Base-by-base conservation (phyloP, 1,140 invertebrate species). In the Metaphire vulgaris region DNA sequence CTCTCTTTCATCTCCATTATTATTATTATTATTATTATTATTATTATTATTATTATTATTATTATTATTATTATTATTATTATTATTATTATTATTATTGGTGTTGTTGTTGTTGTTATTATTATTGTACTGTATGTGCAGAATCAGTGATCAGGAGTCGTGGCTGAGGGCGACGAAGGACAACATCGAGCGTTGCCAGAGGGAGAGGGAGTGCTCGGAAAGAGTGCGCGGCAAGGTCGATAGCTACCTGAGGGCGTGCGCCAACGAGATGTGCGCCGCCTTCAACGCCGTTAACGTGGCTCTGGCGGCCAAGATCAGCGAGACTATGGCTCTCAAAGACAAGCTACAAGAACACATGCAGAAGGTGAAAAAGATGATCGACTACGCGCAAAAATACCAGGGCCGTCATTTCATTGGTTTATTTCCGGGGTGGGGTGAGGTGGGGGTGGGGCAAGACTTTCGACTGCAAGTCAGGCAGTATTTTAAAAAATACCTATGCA, bases 261-360 rank as follows among this genome's bases (percentile, higher is more conserved):
- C 93, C 34, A 91, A 92, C 81, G 91, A 94, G 80, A 93, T 96
- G 83, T 97, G 95, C 94, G 91, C 93, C 85, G 89, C 91, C 76
- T 97, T 95, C 93, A 94, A 91, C 82, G 90, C 90, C 80, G 85
- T 86, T 31, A 86, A 86, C 80, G 85, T 86, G 74, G 71, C 81
- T 12, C 85, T 86, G 81, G 84, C 85, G 78, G 80, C 82, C 29
- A 80, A 84, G 74, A 81, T 85, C 76, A 79, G 83, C 28, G 85
- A 86, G 79, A 83, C 82, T 14, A 85, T 81, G 0, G 84, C 85
- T 74, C 81, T 84, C 33, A 84, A 83, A 77, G 94, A 92, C 86
- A 93, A 93, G 84, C 87, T 97, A 34, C 92, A 96, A 81, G 88
- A 91, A 82, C 92, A 95, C 85, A 87, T 95, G 76, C 90, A 92